Conservation (phyloP, 2,888 invertebrate genomes). For the Zootermopsis nevadensis region DNA sequence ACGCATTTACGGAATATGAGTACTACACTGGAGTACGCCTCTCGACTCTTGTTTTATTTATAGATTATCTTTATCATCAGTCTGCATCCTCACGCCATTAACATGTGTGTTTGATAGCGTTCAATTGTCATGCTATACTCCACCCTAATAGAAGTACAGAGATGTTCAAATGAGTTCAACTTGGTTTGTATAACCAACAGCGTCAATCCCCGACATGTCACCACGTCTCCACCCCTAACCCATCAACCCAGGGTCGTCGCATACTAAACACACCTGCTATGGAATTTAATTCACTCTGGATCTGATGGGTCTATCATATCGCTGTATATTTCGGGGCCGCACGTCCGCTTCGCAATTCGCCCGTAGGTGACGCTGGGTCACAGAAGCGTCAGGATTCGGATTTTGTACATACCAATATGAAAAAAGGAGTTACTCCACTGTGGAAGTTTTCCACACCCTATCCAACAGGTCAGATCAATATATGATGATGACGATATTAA, state of each 20-base stretch:
- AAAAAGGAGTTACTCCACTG: no score
- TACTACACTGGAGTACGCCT: no score
- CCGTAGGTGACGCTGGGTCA: not conserved
- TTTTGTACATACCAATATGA: no score
- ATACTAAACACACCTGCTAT: conserved; percentile 29
- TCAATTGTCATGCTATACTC: conserved; percentile 24
- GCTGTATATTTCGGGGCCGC: not conserved
- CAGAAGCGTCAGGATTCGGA: not conserved
- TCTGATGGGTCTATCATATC: conserved; percentile 7
- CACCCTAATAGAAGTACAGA: conserved; percentile 12
- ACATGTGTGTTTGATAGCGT: conserved; percentile 28
- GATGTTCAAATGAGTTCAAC: conserved; percentile 22
- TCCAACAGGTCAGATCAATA: no score
- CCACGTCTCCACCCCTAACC: conserved; percentile 15
- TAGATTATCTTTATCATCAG: no score
- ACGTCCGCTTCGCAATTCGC: not conserved
- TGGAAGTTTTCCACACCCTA: no score
- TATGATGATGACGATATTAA: no score
- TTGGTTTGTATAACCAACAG: not conserved
- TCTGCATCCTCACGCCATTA: not conserved
- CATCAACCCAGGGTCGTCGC: conserved; percentile 12
- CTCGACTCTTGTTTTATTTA: no score
- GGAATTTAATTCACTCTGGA: conserved; percentile 33
- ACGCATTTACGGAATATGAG: no score
- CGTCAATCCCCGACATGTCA: not conserved